Evolutionary conservation across 2,888 invertebrate species (phyloP).

Genomic region (Drosophila lutescens): DNA sequence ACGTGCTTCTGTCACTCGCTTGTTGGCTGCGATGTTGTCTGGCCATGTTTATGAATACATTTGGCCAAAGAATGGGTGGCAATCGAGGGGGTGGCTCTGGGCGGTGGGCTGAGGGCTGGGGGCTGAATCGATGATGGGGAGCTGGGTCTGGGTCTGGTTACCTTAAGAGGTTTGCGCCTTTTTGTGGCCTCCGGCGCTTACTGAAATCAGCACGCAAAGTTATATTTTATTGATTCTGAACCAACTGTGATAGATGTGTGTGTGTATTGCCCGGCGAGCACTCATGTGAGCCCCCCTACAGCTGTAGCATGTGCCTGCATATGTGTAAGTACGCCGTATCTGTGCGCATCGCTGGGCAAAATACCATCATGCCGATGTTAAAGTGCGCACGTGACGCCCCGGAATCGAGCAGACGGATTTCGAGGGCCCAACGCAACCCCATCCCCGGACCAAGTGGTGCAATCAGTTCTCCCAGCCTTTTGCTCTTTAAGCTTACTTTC

Average conservation of each 20-base stretch:
- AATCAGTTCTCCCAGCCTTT: not conserved
- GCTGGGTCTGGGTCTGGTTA: conserved; percentile 38
- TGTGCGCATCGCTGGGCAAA: conserved; percentile 65
- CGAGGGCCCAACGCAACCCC: not conserved
- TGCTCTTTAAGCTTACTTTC: conserved; percentile 10
- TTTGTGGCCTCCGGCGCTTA: conserved; percentile 37
- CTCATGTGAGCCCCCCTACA: not conserved
- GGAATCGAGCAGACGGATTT: conserved; percentile 29
- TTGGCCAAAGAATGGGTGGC: conserved; percentile 35
- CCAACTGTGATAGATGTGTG: conserved; percentile 69
- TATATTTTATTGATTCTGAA: conserved; percentile 78
- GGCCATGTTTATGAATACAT: conserved; percentile 75
- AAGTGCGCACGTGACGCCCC: conserved; percentile 73
- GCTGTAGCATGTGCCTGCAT: not conserved
- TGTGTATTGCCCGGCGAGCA: conserved; percentile 1
- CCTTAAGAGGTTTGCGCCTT: conserved; percentile 59
- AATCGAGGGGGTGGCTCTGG: not conserved
- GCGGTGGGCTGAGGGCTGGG: not conserved
- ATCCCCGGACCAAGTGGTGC: conserved; percentile 4
- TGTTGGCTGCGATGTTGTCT: conserved; percentile 71
- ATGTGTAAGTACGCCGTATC: conserved; percentile 20
- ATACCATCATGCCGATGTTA: conserved; percentile 72
- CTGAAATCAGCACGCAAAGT: conserved; percentile 74
- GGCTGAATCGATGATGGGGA: not conserved
- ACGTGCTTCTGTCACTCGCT: conserved; percentile 72